Base-by-base conservation (phyloP, 2,113 vertebrate species). In the Pungitius pungitius region DNA sequence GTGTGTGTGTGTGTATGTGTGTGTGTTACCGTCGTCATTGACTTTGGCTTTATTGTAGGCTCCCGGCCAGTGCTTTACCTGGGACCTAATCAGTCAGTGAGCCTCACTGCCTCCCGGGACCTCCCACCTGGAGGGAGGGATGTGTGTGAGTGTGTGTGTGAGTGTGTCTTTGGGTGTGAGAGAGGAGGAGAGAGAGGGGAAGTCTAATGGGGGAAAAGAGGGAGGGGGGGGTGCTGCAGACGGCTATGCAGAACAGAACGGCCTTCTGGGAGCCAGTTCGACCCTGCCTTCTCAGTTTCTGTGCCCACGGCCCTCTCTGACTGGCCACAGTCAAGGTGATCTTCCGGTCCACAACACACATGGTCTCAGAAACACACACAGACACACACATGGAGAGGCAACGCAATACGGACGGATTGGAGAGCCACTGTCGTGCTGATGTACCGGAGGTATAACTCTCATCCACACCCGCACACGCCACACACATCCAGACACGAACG, bases 41-140 rank as follows among this genome's bases (percentile, higher is more conserved):
- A 92, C 90, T 90, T 94, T 95, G 92, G 94, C 93, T 94, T 95
- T 89, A 91, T 95, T 95, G 95, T 93, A 80, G 82, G 84, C 82
- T 96, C 93, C 95, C 90, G 89, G 94, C 80, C 93, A 94, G 89
- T 92, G 86, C 95, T 96, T 96, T 96, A 92, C 92, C 93, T 94
- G 63, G 89, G 92, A 95, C 93, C 91, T 96, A 96, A 97, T 96
- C 94, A 95, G 93, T 94, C 93, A 95, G 94, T 91, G 83, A 93
- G 94, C 93, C 91, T 84, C 92, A 92, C 85, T 86, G 92, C 92
- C 92, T 91, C 85, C 84, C 69, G 91, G 92, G 93, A 94, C 93
- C 83, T 90, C 93, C 89, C 91, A 91, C 92, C 88, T 91, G 91
- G 82, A 83, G 85, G 91, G 82, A 81, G 33, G 22, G 81, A 6